Evolutionary conservation across 2,113 vertebrate species (phyloP), one percentile per base, ranked within the genome.

Genomic region (Piprites chloris): DNA sequence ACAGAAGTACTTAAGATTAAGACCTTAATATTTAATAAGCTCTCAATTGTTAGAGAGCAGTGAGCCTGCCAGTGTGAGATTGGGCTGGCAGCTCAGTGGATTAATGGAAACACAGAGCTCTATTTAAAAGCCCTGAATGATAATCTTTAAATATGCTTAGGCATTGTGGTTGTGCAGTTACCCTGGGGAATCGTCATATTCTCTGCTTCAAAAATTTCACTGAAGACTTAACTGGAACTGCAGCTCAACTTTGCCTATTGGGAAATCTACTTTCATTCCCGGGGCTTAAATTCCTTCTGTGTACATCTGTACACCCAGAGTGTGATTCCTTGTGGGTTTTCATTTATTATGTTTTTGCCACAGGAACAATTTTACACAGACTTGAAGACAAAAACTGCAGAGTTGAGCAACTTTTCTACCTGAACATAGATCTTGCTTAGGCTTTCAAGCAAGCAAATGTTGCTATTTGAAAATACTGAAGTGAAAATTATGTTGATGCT

Each of bases 11-110:
- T 93, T 89, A 91, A 91, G 89, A 94, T 96, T 88, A 96, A 97
- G 92, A 91, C 88, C 53, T 96, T 96, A 96, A 95, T 96, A 96
- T 96, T 97, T 96, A 96, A 95, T 95, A 96, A 96, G 92, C 58
- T 91, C 71, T 92, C 91, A 89, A 85, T 95, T 97, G 95, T 95
- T 85, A 61, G 81, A 71, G 32, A 77, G 65, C 3, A 6, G 85
- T 27, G 50, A 96, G 78, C 32, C 71, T 96, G 96, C 74, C 88
- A 92, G 15, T 61, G 81, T 86, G 88, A 89, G 82, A 93, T 65
- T 93, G 94, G 92, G 72, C 69, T 91, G 90, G 95, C 93, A 89
- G 80, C 84, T 94, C 96, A 82, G 90, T 95, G 93, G 92, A 96
- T 96, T 97, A 96, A 96, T 94, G 73, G 93, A 95, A 97, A 94